phyloP scores from a whole-genome alignment of 2,888 invertebrate species.

The Rhingia campestris region DNA sequence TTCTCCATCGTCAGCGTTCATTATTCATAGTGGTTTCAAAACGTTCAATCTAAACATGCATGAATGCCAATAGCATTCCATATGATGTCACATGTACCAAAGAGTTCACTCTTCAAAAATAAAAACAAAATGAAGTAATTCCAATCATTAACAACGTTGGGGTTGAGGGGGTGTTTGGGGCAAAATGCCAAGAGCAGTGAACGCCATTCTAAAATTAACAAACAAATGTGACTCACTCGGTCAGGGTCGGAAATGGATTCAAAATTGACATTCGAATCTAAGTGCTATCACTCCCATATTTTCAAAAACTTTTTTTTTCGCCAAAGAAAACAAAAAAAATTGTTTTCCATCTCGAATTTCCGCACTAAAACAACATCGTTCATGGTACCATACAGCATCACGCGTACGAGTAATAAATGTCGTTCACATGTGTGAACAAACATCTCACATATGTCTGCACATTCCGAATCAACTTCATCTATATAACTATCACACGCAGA shows the following conservation, averaged over 20 bases:
- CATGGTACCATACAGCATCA: slow-evolving; percentile 17
- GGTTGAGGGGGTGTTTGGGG: slow-evolving; percentile 8
- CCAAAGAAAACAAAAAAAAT: background rate
- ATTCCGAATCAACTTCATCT: slow-evolving; percentile 42
- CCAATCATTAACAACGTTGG: background rate
- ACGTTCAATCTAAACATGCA: slow-evolving; percentile 34
- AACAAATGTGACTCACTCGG: slow-evolving; percentile 53
- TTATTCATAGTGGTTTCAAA: slow-evolving; percentile 32
- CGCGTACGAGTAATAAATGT: slow-evolving; percentile 14
- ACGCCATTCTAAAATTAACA: slow-evolving; percentile 52
- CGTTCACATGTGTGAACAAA: slow-evolving; percentile 36
- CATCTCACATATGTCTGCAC: slow-evolving; percentile 48
- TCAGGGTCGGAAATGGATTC: slow-evolving; percentile 47
- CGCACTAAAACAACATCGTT: background rate
- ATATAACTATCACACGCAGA: slow-evolving; percentile 21
- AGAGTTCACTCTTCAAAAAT: slow-evolving; percentile 15
- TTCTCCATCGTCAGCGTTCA: slow-evolving; percentile 36
- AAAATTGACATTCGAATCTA: slow-evolving; percentile 22
- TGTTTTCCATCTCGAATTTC: slow-evolving; percentile 48
- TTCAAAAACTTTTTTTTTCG: background rate
- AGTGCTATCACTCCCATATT: slow-evolving; percentile 2
- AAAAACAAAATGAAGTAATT: slow-evolving; percentile 8
- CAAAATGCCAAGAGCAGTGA: slow-evolving; percentile 53
- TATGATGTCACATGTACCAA: slow-evolving; percentile 21
- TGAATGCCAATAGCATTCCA: slow-evolving; percentile 11